phyloP scores from a whole-genome alignment of 2,113 vertebrate species.

The Myotis lucifugus region DNA sequence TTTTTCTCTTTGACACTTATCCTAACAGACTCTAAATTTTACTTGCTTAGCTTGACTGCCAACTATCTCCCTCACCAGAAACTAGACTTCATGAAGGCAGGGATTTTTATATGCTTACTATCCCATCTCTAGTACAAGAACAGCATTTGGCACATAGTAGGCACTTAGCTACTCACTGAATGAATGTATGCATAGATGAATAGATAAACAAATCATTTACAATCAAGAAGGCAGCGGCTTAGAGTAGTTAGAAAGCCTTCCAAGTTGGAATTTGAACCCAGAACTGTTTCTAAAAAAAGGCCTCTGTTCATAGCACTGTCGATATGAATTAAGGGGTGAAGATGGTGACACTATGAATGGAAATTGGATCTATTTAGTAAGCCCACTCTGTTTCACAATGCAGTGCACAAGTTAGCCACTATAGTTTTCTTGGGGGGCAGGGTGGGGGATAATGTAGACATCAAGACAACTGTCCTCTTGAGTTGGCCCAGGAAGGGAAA shows the following conservation, averaged over 20 bases:
- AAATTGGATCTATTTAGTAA: not conserved
- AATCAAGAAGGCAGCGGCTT: not conserved
- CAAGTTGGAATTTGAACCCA: not conserved
- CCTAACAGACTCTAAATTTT: not conserved
- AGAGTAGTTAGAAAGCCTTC: not conserved
- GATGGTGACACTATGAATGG: not conserved
- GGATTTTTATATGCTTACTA: not conserved
- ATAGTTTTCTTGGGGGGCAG: not conserved
- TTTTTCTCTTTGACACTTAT: not conserved
- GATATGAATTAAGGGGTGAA: not conserved
- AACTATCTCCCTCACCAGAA: not conserved
- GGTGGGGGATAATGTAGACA: not conserved
- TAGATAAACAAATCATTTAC: not conserved
- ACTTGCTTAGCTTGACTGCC: not conserved
- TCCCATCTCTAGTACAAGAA: rapidly evolving
- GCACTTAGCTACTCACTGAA: not conserved
- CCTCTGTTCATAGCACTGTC: not conserved
- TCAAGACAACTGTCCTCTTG: not conserved
- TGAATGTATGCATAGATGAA: not conserved
- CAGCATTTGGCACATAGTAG: no score
- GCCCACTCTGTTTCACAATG: not conserved
- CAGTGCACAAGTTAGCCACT: not conserved
- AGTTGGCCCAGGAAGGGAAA: constrained; percentile 19
- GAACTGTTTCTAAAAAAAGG: not conserved
- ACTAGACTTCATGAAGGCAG: not conserved